A percentile compares a stretch with the other conserved stretches of the same genome.
Evolutionary conservation across 2,888 invertebrate species (phyloP).

Genomic region (Trissolcus japonicus): DNA sequence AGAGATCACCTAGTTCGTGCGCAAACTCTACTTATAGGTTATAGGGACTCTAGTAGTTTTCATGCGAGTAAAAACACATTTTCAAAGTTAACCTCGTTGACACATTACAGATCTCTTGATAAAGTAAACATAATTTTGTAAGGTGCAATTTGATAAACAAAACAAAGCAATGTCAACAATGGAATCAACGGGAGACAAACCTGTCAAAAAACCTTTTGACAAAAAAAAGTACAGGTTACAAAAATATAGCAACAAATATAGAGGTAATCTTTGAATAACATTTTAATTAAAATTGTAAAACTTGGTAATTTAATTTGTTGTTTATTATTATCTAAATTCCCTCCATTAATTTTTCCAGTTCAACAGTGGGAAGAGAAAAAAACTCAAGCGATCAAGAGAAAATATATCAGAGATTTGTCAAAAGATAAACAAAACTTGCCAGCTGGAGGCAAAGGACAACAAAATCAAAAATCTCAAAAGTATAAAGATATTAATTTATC

Average conservation of each 20-base stretch:
- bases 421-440: constrained; percentile 76
- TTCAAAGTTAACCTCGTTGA: too few relatives aligned
- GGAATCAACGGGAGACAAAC: neutral
- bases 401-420: constrained; percentile 65
- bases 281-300: constrained; percentile 1
- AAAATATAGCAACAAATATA: constrained; percentile 84
- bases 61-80: too few relatives aligned
- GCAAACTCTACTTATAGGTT: too few relatives aligned
- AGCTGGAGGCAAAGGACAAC: too few relatives aligned
- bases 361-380: constrained; percentile 83
- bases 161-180: neutral
- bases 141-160: neutral
- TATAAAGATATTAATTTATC: too few relatives aligned
- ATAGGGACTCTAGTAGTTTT: too few relatives aligned
- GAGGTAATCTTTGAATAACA: constrained; percentile 69
- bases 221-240: constrained; percentile 82
- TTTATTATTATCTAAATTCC: neutral
- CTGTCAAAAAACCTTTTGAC: constrained; percentile 80
- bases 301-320: neutral
- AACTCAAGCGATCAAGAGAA: constrained; percentile 75
- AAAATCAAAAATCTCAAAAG: too few relatives aligned
- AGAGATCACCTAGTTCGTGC: too few relatives aligned
- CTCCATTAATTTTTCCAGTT: constrained; percentile 67
- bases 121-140: too few relatives aligned
- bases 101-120: too few relatives aligned